Percentiles rank a stretch among this genome's conserved stretches.
These are phyloP conservation scores for Solenopsis invicta DNA, from an alignment of 1,140 invertebrate species.

Conservation along the genomic window DNA sequence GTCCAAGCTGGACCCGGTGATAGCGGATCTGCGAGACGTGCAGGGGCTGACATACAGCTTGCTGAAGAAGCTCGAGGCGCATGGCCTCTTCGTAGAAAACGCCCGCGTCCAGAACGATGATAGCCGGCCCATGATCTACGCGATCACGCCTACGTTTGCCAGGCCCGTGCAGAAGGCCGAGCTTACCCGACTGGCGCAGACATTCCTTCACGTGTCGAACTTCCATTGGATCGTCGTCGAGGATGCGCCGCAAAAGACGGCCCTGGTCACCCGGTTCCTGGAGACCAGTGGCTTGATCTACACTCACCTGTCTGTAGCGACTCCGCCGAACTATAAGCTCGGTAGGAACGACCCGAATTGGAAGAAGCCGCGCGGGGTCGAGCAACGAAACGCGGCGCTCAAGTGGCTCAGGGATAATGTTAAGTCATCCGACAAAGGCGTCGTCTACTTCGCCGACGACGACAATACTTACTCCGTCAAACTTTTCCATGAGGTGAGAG, in stretches of 20 bases:
- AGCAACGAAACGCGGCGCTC: constrained; percentile 96
- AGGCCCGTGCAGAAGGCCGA: constrained; percentile 98
- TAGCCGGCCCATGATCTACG: constrained; percentile 89
- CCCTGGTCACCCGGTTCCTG: constrained; percentile 94
- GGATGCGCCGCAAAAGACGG: constrained; percentile 92
- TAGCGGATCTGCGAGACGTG: constrained; percentile 61
- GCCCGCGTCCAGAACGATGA: not conserved
- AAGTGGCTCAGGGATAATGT: constrained; percentile 94
- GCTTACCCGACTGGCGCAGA: constrained; percentile 96
- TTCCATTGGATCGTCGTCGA: constrained; percentile 99
- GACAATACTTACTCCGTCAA: constrained; percentile 98
- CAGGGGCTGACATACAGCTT: constrained; percentile 22
- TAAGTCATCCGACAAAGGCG: constrained; percentile 87
- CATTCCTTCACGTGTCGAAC: constrained; percentile 95
- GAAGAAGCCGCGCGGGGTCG: constrained; percentile 97
- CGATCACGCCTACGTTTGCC: constrained; percentile 97
- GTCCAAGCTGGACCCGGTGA: constrained; percentile 49
- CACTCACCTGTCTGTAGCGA: constrained; percentile 91
- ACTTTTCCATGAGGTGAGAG: constrained; percentile 94
- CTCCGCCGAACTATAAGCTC: constrained; percentile 90
- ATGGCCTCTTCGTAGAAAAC: not conserved
- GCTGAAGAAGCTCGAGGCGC: constrained; percentile 52
- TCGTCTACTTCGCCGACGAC: constrained; percentile 99
- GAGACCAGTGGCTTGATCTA: constrained; percentile 90
- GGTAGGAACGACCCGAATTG: constrained; percentile 92